Evolutionary conservation across 2,888 invertebrate species (phyloP).

Genomic region (Tetragonula carbonaria): DNA sequence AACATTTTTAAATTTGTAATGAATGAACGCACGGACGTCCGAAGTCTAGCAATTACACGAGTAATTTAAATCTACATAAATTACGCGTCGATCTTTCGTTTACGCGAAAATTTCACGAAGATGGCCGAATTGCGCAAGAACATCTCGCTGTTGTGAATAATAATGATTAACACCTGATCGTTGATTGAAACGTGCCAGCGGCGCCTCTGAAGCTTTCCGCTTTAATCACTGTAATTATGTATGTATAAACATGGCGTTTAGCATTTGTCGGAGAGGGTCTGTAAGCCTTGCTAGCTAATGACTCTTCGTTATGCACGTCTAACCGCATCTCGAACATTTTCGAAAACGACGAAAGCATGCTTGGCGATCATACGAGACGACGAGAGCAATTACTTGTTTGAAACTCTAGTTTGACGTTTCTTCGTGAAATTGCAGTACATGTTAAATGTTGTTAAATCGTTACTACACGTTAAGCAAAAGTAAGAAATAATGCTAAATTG

Average conservation of each 20-base stretch:
- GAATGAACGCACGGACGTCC: neutral
- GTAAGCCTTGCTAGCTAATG: constrained; percentile 11
- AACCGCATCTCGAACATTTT: constrained; percentile 10
- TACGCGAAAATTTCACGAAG: neutral
- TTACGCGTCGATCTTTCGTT: neutral
- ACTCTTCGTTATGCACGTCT: constrained; percentile 33
- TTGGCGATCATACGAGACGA: neutral
- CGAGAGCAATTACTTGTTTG: neutral
- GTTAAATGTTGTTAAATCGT: neutral
- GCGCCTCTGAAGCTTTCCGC: constrained; percentile 41
- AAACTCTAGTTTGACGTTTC: neutral
- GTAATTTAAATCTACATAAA: neutral
- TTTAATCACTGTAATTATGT: constrained; percentile 63
- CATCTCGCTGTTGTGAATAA: constrained; percentile 41
- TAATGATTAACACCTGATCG: constrained; percentile 61
- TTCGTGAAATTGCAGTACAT: neutral
- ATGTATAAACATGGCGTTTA: constrained; percentile 62
- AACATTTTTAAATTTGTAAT: neutral
- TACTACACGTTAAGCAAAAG: neutral
- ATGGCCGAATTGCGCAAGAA: neutral
- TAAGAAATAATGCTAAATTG: neutral
- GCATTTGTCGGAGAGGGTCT: constrained; percentile 46
- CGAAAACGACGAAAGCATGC: constrained; percentile 1
- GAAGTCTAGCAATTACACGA: neutral
- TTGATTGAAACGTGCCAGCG: constrained; percentile 62